These are phyloP conservation scores for Tragelaphus oryx DNA, from an alignment of 2,797 vertebrate genomes.

Conservation along the genomic window DNA sequence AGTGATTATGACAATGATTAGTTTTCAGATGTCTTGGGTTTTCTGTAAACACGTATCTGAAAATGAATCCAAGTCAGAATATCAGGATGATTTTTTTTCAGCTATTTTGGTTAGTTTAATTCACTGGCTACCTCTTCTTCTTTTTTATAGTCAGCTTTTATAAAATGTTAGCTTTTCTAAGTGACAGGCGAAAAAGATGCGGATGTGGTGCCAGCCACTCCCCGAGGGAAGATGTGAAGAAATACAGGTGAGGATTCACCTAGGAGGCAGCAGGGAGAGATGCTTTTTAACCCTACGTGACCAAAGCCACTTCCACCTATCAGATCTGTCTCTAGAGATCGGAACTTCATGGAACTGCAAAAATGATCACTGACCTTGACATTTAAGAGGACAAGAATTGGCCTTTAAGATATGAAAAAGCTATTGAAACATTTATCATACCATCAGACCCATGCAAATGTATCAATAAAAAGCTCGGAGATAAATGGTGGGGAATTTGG, in stretches of 20 bases:
- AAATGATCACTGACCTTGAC: background rate
- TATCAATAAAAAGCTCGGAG: background rate
- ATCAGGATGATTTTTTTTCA: background rate
- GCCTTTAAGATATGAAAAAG: background rate
- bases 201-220: accelerated
- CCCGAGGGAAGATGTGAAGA: background rate
- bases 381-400: background rate
- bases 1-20: background rate
- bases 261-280: background rate
- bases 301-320: background rate
- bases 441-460: accelerated
- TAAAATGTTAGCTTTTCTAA: background rate
- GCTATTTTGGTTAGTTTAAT: background rate
- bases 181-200: background rate
- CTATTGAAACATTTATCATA: background rate
- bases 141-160: background rate
- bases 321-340: background rate
- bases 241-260: background rate
- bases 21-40: background rate
- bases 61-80: background rate
- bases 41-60: background rate
- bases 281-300: background rate
- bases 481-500: background rate
- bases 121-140: background rate
- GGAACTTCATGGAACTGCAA: background rate